Conservation (phyloP, 2,888 invertebrate genomes). For the Eupithecia subumbrata region DNA sequence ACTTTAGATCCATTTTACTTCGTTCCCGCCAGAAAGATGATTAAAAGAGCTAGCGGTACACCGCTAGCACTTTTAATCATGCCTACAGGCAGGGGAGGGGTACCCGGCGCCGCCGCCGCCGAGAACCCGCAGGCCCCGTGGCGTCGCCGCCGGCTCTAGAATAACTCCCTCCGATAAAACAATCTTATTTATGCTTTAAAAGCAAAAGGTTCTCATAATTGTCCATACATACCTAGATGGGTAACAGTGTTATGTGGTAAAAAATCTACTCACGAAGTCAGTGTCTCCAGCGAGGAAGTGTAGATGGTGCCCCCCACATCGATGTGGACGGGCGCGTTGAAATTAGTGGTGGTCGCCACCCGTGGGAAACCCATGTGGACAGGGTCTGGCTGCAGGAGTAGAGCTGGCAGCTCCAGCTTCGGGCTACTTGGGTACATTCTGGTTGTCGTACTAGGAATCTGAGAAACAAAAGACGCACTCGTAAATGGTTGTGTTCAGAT, state of each 20-base stretch:
- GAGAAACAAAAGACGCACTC: slow-evolving; percentile 2
- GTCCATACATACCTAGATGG: not conserved
- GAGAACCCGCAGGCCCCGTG: slow-evolving; percentile 50
- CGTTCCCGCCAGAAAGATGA: slow-evolving; percentile 60
- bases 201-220: not conserved
- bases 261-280: slow-evolving; percentile 91
- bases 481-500: too few relatives aligned
- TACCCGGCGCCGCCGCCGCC: slow-evolving; percentile 42
- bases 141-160: slow-evolving; percentile 52
- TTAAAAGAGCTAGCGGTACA: slow-evolving; percentile 55
- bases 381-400: slow-evolving; percentile 84
- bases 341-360: slow-evolving; percentile 95
- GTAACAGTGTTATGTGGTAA: not conserved
- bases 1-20: slow-evolving; percentile 54
- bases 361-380: slow-evolving; percentile 96
- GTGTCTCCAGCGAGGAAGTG: slow-evolving; percentile 97
- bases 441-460: slow-evolving; percentile 52
- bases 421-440: slow-evolving; percentile 57
- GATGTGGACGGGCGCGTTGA: slow-evolving; percentile 98
- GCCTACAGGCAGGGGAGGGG: slow-evolving; percentile 41
- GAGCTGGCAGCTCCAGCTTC: slow-evolving; percentile 61
- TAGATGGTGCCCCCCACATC: slow-evolving; percentile 99
- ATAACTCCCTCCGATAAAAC: slow-evolving; percentile 64
- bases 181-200: slow-evolving; percentile 52
- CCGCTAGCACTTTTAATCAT: too few relatives aligned